phyloP scores from a whole-genome alignment of 2,888 invertebrate species.

The Sepiola atlantica region DNA sequence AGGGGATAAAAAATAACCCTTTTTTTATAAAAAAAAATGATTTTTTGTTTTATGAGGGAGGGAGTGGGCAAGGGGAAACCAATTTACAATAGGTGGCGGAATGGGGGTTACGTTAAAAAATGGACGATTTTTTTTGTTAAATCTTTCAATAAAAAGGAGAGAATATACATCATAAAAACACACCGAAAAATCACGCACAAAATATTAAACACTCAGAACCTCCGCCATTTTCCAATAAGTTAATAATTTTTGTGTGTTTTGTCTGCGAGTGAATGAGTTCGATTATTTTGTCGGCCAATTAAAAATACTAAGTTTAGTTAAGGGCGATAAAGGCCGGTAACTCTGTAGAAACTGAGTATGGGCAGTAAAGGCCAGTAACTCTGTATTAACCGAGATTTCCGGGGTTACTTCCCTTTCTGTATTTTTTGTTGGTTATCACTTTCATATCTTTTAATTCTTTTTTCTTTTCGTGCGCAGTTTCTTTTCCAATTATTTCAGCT shows the following conservation, averaged over 20 bases:
- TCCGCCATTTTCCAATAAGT: background rate
- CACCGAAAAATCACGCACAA: background rate
- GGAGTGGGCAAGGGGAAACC: background rate
- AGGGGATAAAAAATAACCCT: too few species aligned
- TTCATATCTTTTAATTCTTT: background rate
- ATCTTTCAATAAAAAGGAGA: conserved; percentile 11
- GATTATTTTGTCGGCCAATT: background rate
- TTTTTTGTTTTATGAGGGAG: background rate
- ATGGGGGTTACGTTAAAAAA: background rate
- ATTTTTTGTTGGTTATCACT: background rate
- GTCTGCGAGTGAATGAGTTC: background rate
- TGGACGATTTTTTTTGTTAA: background rate
- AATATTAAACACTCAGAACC: background rate
- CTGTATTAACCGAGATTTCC: background rate
- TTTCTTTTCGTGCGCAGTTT: background rate
- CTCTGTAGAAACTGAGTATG: background rate
- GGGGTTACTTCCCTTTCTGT: background rate
- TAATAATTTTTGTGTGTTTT: background rate
- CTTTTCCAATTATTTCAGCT: background rate
- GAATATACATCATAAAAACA: too few species aligned
- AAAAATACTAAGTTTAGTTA: background rate
- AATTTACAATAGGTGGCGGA: background rate
- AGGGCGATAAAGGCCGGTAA: conserved; percentile 18
- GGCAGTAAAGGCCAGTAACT: conserved; percentile 21
- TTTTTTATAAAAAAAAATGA: background rate